phyloP scores from a whole-genome alignment of 2,113 vertebrate genomes.

The Aplodontia rufa region DNA sequence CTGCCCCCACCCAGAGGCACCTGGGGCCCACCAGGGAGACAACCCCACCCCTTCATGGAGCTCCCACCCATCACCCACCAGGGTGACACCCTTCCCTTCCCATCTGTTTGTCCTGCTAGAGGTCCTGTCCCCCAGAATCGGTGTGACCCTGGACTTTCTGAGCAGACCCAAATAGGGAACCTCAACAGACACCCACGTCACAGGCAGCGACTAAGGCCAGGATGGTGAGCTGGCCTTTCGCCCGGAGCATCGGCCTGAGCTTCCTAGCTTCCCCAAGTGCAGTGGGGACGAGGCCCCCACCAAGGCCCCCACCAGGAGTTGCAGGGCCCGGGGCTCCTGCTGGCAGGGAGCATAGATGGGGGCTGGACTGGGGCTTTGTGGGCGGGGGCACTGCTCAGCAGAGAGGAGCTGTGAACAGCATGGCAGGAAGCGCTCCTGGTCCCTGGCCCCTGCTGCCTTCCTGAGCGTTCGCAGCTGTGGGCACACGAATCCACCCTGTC shows the following conservation, averaged over 20 bases:
- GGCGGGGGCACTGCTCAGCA: neutral
- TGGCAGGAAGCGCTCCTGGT: no score
- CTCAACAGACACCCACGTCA: neutral
- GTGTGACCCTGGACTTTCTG: neutral
- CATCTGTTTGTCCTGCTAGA: no score
- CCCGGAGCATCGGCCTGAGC: neutral
- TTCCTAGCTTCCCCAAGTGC: rapidly evolving
- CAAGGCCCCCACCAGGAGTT: rapidly evolving
- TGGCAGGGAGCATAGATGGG: no score
- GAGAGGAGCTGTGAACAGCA: neutral
- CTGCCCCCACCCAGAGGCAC: neutral
- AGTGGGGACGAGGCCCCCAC: rapidly evolving
- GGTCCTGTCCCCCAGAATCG: neutral
- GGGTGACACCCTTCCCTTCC: no score
- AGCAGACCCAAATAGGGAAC: neutral
- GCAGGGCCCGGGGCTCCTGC: neutral
- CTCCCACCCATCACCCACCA: no score
- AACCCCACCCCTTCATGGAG: no score
- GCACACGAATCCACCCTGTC: neutral
- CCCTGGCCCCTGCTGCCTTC: neutral
- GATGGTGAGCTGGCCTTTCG: no score
- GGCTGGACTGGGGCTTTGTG: neutral
- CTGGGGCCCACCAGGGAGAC: neutral
- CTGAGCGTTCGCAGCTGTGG: neutral
- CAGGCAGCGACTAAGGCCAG: neutral